Evolutionary conservation across 2,113 vertebrate genomes (phyloP), one percentile per base, ranked within the genome.

Genomic region (Scomber japonicus): DNA sequence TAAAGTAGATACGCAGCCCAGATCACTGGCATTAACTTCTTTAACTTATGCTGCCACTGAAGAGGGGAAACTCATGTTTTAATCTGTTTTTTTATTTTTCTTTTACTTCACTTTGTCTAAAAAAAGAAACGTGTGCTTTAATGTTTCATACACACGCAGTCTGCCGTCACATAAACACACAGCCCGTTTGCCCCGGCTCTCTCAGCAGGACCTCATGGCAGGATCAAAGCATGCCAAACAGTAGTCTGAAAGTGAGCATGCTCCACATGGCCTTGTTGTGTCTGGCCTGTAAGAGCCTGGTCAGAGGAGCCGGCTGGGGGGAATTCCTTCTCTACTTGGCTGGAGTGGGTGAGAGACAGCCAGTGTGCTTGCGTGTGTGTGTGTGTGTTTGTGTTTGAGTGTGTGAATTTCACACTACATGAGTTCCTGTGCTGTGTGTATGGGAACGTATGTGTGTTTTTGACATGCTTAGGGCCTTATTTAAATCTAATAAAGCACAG

Each of bases 261-360:
- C 67, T 83, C 81, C 84, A 78, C 65, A 81, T 73, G 83, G 85
- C 75, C 85, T 82, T 93, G 89, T 92, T 94, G 91, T 91, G 93
- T 90, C 89, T 93, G 85, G 74, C 70, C 72, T 44, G 65, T 68
- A 78, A 53, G 63, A 80, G 79, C 79, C 78, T 50, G 78, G 84
- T 84, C 74, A 88, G 88, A 81, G 56, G 61, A 75, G 76, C 76
- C 19, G 74, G 72, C 75, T 61, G 77, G 78, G 61, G 81, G 76
- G 79, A 90, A 89, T 88, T 91, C 83, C 78, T 82, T 40, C 78
- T 74, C 49, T 27, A 21, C 74, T 88, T 50, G 24, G 53, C 71
- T 55, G 64, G 21, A 85, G 66, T 55, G 62, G 45, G 73, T 31
- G 79, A 80, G 53, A 71, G 72, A 64, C 27, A 50, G 78, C 61